Conservation (phyloP, 2,888 invertebrate genomes). For the Parasteatoda lunata region DNA sequence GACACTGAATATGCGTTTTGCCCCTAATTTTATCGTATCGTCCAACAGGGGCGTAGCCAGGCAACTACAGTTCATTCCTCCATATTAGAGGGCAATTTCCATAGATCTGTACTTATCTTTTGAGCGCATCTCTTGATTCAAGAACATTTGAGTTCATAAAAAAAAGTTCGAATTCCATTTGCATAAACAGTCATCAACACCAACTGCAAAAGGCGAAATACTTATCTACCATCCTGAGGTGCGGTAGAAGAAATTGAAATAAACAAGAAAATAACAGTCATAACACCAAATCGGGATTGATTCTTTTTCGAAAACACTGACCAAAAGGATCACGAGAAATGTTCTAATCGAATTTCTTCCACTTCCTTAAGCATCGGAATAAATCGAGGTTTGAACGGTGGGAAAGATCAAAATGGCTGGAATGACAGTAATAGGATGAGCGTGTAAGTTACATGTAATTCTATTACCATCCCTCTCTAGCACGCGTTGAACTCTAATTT, state of each 20-base stretch:
- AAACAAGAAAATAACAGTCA: constrained; percentile 28
- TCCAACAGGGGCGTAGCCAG: constrained; percentile 13
- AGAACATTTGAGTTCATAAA: neutral
- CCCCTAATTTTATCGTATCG: neutral
- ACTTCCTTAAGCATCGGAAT: constrained; percentile 13
- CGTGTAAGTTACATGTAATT: constrained; percentile 66
- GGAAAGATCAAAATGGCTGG: constrained; percentile 29
- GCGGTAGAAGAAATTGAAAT: constrained; percentile 63
- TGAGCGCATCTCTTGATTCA: neutral
- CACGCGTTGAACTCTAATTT: constrained; percentile 66
- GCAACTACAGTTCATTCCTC: constrained; percentile 15
- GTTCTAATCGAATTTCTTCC: constrained; percentile 44
- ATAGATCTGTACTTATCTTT: constrained; percentile 27
- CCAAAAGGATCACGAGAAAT: neutral
- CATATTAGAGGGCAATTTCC: constrained; percentile 44
- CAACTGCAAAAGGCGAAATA: neutral
- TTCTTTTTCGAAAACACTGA: constrained; percentile 20
- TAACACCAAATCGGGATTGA: constrained; percentile 4
- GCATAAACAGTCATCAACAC: constrained; percentile 54
- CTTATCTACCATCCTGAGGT: constrained; percentile 19
- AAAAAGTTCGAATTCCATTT: constrained; percentile 24
- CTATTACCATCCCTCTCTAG: constrained; percentile 49
- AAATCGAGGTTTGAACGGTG: constrained; percentile 30
- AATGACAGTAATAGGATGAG: constrained; percentile 54
- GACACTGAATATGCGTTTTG: neutral